Evolutionary conservation across 2,113 vertebrate species (phyloP).

Genomic region (Hippopotamus amphibius): DNA sequence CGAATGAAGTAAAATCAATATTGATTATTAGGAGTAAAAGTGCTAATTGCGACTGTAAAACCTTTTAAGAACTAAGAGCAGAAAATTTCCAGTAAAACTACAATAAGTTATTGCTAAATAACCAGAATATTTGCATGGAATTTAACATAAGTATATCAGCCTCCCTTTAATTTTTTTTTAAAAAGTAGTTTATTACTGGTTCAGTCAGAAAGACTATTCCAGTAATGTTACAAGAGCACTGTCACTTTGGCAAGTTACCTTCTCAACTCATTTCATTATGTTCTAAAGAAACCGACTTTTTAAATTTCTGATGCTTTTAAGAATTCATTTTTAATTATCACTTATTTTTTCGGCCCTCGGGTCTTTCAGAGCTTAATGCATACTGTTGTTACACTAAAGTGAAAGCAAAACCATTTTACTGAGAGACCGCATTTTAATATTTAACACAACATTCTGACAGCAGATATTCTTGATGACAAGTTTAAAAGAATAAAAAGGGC

Average conservation of each 20-base stretch:
- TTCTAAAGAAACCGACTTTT: constrained; percentile 75
- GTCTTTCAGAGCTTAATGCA: constrained; percentile 71
- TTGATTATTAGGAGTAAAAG: constrained; percentile 88
- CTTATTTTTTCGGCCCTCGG: constrained; percentile 72
- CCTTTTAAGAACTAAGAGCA: constrained; percentile 85
- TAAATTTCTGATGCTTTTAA: constrained; percentile 81
- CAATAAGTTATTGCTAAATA: constrained; percentile 87
- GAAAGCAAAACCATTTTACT: constrained; percentile 82
- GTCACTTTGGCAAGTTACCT: constrained; percentile 81
- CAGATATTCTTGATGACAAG: constrained; percentile 81
- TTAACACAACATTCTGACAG: constrained; percentile 76
- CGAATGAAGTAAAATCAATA: constrained; percentile 86
- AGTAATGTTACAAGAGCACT: constrained; percentile 62
- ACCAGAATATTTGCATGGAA: constrained; percentile 85
- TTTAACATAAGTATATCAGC: constrained; percentile 81
- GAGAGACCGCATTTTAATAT: constrained; percentile 81
- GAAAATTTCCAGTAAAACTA: constrained; percentile 87
- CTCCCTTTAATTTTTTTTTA: constrained; percentile 59
- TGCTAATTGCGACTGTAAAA: constrained; percentile 87
- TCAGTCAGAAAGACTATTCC: constrained; percentile 74
- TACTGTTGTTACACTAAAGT: constrained; percentile 73
- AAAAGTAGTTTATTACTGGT: constrained; percentile 74
- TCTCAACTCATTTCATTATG: constrained; percentile 81
- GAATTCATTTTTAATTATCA: constrained; percentile 77
- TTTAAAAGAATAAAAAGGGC: constrained; percentile 78